phyloP scores from a whole-genome alignment of 2,888 invertebrate genomes.

The Eupelmus urozonus region DNA sequence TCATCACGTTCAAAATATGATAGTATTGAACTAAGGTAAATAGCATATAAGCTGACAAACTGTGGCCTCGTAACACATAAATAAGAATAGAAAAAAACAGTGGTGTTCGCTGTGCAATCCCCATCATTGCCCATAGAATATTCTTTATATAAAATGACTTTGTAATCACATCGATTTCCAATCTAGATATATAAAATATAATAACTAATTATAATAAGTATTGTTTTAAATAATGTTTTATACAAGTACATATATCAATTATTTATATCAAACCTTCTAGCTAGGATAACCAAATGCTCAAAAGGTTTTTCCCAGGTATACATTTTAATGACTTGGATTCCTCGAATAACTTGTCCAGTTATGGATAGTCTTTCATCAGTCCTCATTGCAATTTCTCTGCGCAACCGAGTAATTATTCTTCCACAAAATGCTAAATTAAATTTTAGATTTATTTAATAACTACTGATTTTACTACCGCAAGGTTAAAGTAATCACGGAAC shows the following conservation, averaged over 20 bases:
- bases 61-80: constrained; percentile 82
- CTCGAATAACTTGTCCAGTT: constrained; percentile 89
- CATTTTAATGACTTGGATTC: constrained; percentile 91
- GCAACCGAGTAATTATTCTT: constrained; percentile 76
- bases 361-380: constrained; percentile 87
- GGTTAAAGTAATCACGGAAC: too few relatives aligned
- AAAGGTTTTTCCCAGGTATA: constrained; percentile 92
- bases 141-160: constrained; percentile 84
- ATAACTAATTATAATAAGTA: neutral
- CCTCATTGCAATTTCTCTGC: constrained; percentile 77
- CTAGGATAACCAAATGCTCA: constrained; percentile 82
- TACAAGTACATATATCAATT: neutral
- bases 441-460: too few relatives aligned
- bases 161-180: constrained; percentile 84
- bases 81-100: constrained; percentile 89
- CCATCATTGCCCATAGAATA: constrained; percentile 82
- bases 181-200: constrained; percentile 78
- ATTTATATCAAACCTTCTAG: constrained; percentile 81
- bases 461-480: too few relatives aligned
- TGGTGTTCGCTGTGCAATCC: constrained; percentile 91
- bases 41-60: constrained; percentile 81
- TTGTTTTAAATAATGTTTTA: neutral
- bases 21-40: constrained; percentile 89
- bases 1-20: constrained; percentile 84
- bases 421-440: constrained; percentile 78